These are phyloP conservation scores for Drosophila yakuba DNA, from an alignment of 1,140 invertebrate genomes.

Conservation along the genomic window DNA sequence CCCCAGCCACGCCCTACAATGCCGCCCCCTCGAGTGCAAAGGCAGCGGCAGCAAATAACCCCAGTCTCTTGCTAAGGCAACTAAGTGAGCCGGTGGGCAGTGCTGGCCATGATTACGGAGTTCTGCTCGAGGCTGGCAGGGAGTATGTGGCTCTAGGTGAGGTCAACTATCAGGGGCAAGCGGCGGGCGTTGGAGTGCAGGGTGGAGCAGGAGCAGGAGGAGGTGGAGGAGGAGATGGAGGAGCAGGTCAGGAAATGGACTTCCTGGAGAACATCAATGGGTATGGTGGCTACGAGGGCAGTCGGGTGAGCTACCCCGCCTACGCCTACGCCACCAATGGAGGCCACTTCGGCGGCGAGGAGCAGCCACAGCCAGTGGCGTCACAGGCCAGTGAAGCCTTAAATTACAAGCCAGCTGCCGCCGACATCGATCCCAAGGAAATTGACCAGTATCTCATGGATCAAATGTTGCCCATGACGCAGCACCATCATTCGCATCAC, in stretches of 20 bases:
- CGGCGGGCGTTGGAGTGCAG: background rate
- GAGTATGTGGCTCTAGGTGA: conserved; percentile 74
- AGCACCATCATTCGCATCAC: conserved; percentile 43
- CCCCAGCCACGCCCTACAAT: conserved; percentile 78
- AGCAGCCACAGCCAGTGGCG: conserved; percentile 34
- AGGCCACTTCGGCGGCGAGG: conserved; percentile 15
- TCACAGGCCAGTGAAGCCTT: conserved; percentile 77
- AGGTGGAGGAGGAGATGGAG: too few relatives aligned
- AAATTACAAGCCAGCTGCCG: conserved; percentile 67
- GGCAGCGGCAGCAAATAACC: conserved; percentile 31
- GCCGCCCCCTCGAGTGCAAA: conserved; percentile 15
- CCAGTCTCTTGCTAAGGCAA: conserved; percentile 62
- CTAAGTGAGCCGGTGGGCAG: conserved; percentile 58
- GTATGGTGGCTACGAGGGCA: conserved; percentile 50
- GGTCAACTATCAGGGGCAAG: conserved; percentile 49
- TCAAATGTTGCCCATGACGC: conserved; percentile 78
- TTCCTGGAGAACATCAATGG: conserved; percentile 68
- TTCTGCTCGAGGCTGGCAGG: conserved; percentile 63
- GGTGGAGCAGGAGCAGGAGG: background rate
- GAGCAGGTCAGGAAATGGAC: conserved; percentile 61
- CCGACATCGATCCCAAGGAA: conserved; percentile 84
- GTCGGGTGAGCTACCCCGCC: conserved; percentile 33
- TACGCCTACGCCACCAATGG: conserved; percentile 56
- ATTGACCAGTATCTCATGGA: conserved; percentile 85
- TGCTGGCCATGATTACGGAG: conserved; percentile 53